phyloP scores from a whole-genome alignment of 2,113 vertebrate genomes.

The Lates calcarifer region DNA sequence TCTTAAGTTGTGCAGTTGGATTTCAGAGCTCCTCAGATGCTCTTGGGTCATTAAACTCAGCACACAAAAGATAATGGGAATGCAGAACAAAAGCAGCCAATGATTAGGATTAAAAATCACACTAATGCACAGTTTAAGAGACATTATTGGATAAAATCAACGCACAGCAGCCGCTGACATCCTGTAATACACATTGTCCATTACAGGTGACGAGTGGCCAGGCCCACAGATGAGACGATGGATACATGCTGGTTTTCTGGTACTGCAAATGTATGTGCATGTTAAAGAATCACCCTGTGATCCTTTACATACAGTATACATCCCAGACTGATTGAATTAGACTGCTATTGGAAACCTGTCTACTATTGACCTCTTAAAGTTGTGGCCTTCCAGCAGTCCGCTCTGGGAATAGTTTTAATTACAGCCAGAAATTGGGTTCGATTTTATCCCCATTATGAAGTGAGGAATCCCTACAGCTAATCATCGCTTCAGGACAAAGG shows the following conservation, averaged over 20 bases:
- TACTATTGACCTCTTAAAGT: slow-evolving; percentile 67
- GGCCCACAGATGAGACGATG: not conserved
- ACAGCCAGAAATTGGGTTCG: slow-evolving; percentile 77
- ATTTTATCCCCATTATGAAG: slow-evolving; percentile 74
- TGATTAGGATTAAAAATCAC: not conserved
- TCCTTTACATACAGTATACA: slow-evolving; percentile 33
- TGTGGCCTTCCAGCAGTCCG: slow-evolving; percentile 58
- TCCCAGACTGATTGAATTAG: slow-evolving; percentile 65
- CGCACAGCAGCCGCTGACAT: not conserved
- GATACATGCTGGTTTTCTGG: not conserved
- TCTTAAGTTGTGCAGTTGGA: slow-evolving; percentile 1
- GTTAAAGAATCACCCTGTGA: not conserved
- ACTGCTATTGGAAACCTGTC: slow-evolving; percentile 70
- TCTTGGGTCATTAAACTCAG: slow-evolving; percentile 37
- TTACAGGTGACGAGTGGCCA: not conserved
- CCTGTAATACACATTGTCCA: not conserved
- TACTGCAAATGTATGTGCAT: not conserved
- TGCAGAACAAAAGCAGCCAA: not conserved
- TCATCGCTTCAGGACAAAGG: slow-evolving; percentile 57
- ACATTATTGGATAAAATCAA: slow-evolving; percentile 6
- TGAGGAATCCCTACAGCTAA: slow-evolving; percentile 53
- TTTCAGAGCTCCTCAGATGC: slow-evolving; percentile 8
- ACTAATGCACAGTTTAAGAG: slow-evolving; percentile 10
- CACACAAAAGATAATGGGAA: slow-evolving; percentile 21
- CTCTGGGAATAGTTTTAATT: slow-evolving; percentile 76